These are phyloP conservation scores for Andrena dorsata DNA, from an alignment of 2,888 invertebrate genomes.

Conservation along the genomic window DNA sequence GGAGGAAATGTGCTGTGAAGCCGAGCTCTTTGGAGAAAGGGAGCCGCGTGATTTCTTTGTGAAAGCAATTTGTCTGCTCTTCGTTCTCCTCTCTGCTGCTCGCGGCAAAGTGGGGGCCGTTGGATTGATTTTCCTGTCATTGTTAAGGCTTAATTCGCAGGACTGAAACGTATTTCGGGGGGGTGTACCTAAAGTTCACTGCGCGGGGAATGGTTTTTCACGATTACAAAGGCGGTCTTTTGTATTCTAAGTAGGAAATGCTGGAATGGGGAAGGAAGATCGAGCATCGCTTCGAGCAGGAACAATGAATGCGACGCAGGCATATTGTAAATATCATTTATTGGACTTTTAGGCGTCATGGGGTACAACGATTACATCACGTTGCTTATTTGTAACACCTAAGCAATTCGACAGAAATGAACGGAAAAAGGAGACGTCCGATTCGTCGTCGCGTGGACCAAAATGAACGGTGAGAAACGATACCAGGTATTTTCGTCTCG, in stretches of 20 bases:
- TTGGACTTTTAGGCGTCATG: constrained; percentile 76
- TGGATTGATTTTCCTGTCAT: constrained; percentile 38
- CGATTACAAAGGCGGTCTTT: neutral
- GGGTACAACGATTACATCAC: constrained; percentile 76
- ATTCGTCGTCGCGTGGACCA: constrained; percentile 15
- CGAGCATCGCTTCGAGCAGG: too few relatives aligned
- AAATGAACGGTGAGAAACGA: constrained; percentile 26
- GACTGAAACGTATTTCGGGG: neutral
- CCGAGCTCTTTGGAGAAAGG: constrained; percentile 34
- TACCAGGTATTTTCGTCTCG: constrained; percentile 61
- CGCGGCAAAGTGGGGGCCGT: constrained; percentile 5
- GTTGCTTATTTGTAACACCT: constrained; percentile 75
- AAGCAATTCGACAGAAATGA: constrained; percentile 68
- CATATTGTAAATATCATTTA: constrained; percentile 75
- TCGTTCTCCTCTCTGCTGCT: constrained; percentile 20
- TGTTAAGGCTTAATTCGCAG: constrained; percentile 36
- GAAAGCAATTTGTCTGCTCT: constrained; percentile 61
- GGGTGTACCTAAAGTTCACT: neutral
- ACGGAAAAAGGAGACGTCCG: constrained; percentile 1
- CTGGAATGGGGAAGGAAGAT: too few relatives aligned
- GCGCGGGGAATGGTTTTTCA: neutral
- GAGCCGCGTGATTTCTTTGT: constrained; percentile 60
- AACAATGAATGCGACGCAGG: neutral
- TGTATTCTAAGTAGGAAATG: too few relatives aligned
- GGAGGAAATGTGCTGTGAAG: constrained; percentile 56